Evolutionary conservation across 2,113 vertebrate genomes (phyloP).

Genomic region (zebrafish (Danio rerio)): GRCz12tu NC_133180.1:74466501-74467000

Average conservation of each 20-base stretch:
- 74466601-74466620: background rate
- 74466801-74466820: constrained; percentile 3
- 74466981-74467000: constrained; percentile 52
- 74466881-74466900: constrained; percentile 58
- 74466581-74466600: background rate
- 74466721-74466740: constrained; percentile 43
- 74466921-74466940: constrained; percentile 1
- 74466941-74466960: background rate
- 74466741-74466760: constrained; percentile 21
- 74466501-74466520: too few species aligned
- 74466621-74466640: constrained; percentile 2
- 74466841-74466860: constrained; percentile 44
- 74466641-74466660: background rate
- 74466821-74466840: constrained; percentile 1
- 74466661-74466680: background rate
- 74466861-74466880: constrained; percentile 37
- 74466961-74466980: constrained; percentile 29
- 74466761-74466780: constrained; percentile 53
- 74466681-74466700: constrained; percentile 16
- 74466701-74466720: background rate
- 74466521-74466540: background rate
- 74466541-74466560: too few species aligned
- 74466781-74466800: constrained; percentile 5
- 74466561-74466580: background rate
- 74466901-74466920: constrained; percentile 68